Evolutionary conservation across 2,113 vertebrate species (phyloP), one percentile per base, ranked within the genome.

Genomic region (Chascanopsetta lugubris): DNA sequence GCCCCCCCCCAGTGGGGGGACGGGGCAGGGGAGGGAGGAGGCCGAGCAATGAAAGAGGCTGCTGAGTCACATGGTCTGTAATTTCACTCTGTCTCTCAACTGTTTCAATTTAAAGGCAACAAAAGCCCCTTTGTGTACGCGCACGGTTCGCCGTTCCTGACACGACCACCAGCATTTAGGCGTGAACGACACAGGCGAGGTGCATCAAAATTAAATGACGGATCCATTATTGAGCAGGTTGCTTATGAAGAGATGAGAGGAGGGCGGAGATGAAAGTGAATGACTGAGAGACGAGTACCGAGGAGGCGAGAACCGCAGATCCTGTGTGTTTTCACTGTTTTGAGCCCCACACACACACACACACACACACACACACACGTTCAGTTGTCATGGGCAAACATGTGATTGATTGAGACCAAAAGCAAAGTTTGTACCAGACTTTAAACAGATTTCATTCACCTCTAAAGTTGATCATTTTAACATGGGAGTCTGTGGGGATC

Each of bases 171-270:
- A 65, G 60, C 69, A 43, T 77, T 50, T 48, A 34, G 61, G 40
- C 76, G 53, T 42, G 55, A 81, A 70, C 43, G 54, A 73, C 61
- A 53, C 65, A 76, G 70, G 55, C 5, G n/a, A 34, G 27, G 49
- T 46, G 30, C 64, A 79, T 82, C 49, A 70, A 82, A 81, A 75
- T 82, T 30, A 77, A 85, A 87, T 60, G 72, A 77, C 67, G 36
- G 53, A 84, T 86, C 58, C 55, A 82, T 84, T 75, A 85, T 72
- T 84, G 76, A 83, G 72, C 53, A 61, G 66, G 69, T 61, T 78
- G 61, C 67, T 47, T 56, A 15, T 65, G 49, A 67, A 75, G 57
- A 78, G 73, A 75, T 51, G 49, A 82, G 59, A 65, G 70, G 51
- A n/a, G n/a, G n/a, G 42, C 21, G n/a, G 21, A 75, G 77, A 80